Evolutionary conservation across 30 jellyfish, hydroid and myxozoan species (phyloP), one percentile per base, ranked within the genome.

Genomic region (Mastigias papua): DNA sequence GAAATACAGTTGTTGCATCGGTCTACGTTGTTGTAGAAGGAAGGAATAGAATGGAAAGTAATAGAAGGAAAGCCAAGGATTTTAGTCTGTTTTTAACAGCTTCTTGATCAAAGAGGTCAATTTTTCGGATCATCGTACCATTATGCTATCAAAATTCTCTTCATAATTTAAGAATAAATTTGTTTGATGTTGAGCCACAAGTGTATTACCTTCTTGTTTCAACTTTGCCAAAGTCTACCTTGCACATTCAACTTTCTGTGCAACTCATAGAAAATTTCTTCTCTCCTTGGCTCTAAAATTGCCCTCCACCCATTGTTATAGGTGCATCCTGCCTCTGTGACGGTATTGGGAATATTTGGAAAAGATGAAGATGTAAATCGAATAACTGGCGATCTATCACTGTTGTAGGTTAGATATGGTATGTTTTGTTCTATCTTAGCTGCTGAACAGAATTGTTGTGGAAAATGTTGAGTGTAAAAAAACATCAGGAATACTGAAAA

Each of bases 271-370:
- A 8, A 42, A 4, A 42, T 42, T 42, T 42, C 54, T 42, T 42
- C 54, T 15, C 0, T 42, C n/a, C n/a, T n/a, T n/a, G n/a, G n/a
- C n/a, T n/a, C n/a, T 68, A 9, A 19, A 8, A 68, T 16, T n/a
- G 4, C 80, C 32, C 17, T 32, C 81, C 17, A 6, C 63, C 28
- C 22, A 68, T 31, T 7, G n/a, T 73, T 71, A 23, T 37, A 87
- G 96, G 82, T 87, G 0, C 90, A 75, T 7, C 86, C 96, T 33
- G 73, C 96, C 15, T 87, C 96, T 0, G 96, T 76, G 4, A 87
- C 96, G 27, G 90, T 80, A 0, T 25, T 87, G n/a, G 89, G 96
- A 21, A 33, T 87, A 11, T 87, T 87, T 69, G 96, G 96, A 48
- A 77, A 34, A 32, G 75, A 81, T 17, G 73, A 48, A 48, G 86